phyloP scores from a whole-genome alignment of 2,113 vertebrate genomes.

The Actenoides lindsayi region DNA sequence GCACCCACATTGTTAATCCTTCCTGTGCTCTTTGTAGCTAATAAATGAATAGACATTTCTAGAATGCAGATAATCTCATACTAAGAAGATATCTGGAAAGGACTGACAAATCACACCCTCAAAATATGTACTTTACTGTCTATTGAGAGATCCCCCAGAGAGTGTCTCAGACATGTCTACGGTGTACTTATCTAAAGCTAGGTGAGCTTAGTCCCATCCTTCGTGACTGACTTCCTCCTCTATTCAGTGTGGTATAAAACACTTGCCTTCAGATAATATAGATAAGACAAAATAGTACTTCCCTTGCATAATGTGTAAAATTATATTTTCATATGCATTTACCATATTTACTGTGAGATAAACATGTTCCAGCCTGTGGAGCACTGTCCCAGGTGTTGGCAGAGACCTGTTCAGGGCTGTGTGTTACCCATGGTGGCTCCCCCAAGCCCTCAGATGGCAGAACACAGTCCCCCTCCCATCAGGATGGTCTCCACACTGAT shows the following conservation, averaged over 20 bases:
- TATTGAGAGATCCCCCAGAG: background rate
- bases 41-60: background rate
- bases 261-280: background rate
- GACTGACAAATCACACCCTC: background rate
- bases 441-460: background rate
- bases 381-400: background rate
- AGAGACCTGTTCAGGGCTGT: fast-evolving
- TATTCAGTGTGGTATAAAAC: background rate
- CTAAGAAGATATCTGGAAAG: background rate
- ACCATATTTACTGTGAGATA: background rate
- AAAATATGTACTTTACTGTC: background rate
- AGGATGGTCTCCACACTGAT: fast-evolving
- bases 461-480: background rate
- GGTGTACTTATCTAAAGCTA: background rate
- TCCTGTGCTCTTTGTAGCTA: background rate
- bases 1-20: background rate
- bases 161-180: background rate
- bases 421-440: background rate
- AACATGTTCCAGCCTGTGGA: background rate
- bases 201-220: background rate
- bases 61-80: background rate
- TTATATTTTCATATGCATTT: background rate
- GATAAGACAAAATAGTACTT: background rate
- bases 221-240: background rate
- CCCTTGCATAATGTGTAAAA: background rate